Evolutionary conservation across 2,113 vertebrate species (phyloP).

Genomic region (Hemiscyllium ocellatum): DNA sequence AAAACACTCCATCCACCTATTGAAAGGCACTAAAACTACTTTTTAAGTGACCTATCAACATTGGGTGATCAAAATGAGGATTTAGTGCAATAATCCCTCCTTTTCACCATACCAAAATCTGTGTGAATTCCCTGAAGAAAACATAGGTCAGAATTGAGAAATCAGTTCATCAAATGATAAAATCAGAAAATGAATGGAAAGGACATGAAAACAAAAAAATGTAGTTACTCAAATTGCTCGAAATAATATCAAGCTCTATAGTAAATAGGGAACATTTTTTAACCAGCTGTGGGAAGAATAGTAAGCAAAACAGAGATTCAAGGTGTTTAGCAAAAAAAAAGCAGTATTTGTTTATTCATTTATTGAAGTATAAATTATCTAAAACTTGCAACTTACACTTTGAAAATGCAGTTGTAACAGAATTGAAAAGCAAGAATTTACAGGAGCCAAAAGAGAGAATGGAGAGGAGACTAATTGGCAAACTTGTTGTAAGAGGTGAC

Average conservation of each 20-base stretch:
- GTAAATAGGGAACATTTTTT: not conserved
- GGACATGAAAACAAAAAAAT: not conserved
- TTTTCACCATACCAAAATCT: not conserved
- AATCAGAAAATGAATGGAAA: not conserved
- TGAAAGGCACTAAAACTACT: not conserved
- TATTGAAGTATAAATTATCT: not conserved
- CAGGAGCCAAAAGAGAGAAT: not conserved
- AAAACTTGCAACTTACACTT: not conserved
- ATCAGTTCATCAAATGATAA: not conserved
- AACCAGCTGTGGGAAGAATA: not conserved
- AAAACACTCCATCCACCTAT: not conserved
- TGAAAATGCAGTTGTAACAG: not conserved
- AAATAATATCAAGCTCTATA: not conserved
- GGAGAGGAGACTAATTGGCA: not conserved
- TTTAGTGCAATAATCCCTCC: not conserved
- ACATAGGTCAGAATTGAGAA: not conserved
- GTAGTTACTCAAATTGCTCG: not conserved
- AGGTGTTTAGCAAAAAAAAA: not conserved
- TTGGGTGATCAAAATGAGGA: not conserved
- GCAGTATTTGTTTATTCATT: not conserved
- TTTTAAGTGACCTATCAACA: not conserved
- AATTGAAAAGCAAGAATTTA: not conserved
- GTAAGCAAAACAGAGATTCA: not conserved
- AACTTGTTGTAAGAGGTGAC: not conserved
- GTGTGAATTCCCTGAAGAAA: not conserved